Evolutionary conservation across 2,888 invertebrate genomes (phyloP).

Genomic region (Xiphydria camelus): DNA sequence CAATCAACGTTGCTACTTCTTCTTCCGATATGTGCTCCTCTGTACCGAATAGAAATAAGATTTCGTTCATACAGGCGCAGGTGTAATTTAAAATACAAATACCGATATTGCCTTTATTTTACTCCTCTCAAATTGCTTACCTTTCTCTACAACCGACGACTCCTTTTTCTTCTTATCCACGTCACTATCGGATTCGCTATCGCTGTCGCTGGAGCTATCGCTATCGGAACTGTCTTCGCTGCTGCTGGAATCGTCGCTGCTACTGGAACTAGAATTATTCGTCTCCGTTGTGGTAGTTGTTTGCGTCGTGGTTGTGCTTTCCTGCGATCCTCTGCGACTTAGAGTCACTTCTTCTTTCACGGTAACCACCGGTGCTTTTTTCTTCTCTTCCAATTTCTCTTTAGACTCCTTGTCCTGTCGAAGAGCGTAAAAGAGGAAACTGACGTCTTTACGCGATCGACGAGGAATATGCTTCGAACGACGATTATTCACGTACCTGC

Average conservation of each 20-base stretch:
- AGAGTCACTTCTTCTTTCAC: constrained; percentile 40
- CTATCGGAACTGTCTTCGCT: constrained; percentile 63
- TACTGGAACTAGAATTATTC: constrained; percentile 55
- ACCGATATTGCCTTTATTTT: too few relatives aligned
- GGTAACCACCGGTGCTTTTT: constrained; percentile 29
- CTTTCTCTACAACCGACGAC: constrained; percentile 29
- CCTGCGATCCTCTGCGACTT: constrained; percentile 53
- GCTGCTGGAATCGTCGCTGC: constrained; percentile 61
- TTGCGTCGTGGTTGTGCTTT: constrained; percentile 56
- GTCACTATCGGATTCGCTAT: constrained; percentile 62
- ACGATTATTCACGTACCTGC: constrained; percentile 4
- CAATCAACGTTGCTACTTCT: constrained; percentile 66
- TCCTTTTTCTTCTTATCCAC: constrained; percentile 45
- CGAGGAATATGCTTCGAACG: too few relatives aligned
- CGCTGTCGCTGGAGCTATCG: constrained; percentile 61
- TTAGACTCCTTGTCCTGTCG: constrained; percentile 31
- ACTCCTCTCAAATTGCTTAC: too few relatives aligned
- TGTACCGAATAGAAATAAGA: constrained; percentile 21
- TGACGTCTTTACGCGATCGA: too few relatives aligned
- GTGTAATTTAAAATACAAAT: too few relatives aligned
- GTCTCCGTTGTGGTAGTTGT: constrained; percentile 56
- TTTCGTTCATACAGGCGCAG: neutral
- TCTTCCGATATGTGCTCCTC: constrained; percentile 59
- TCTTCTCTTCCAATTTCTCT: constrained; percentile 35
- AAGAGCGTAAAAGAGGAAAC: too few relatives aligned